These are phyloP conservation scores for Kryphioiulus occultus DNA, from an alignment of 2,888 invertebrate genomes.

Conservation along the genomic window DNA sequence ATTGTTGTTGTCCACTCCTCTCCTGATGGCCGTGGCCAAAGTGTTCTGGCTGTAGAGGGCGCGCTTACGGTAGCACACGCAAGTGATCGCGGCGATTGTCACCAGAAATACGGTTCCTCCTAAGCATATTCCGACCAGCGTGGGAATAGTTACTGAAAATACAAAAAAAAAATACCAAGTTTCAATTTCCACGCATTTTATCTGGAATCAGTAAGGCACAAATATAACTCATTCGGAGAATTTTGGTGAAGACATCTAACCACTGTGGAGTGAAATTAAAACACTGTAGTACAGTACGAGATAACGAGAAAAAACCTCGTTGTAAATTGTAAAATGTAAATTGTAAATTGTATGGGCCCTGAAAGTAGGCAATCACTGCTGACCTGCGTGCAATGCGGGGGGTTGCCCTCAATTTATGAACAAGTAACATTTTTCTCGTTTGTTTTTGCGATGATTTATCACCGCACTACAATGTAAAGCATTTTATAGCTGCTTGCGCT, in stretches of 20 bases:
- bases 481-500: no score
- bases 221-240: no score
- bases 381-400: background rate
- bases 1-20: constrained; percentile 47
- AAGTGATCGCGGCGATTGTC: constrained; percentile 70
- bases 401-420: background rate
- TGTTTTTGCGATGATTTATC: background rate
- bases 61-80: constrained; percentile 72
- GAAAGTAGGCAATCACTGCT: background rate
- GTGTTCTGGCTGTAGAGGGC: constrained; percentile 41
- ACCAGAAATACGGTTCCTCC: constrained; percentile 70
- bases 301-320: no score
- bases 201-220: no score
- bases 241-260: no score
- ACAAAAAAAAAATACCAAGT: background rate
- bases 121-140: constrained; percentile 71
- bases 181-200: no score
- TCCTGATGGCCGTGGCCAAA: constrained; percentile 50
- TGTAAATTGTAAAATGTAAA: no score
- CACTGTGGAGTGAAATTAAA: no score
- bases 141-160: constrained; percentile 66
- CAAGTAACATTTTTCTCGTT: no score
- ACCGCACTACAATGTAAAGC: background rate
- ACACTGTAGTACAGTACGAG: no score
- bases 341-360: background rate